Base-by-base conservation (phyloP, 2,113 vertebrate species). In the Labeo rohita region DNA sequence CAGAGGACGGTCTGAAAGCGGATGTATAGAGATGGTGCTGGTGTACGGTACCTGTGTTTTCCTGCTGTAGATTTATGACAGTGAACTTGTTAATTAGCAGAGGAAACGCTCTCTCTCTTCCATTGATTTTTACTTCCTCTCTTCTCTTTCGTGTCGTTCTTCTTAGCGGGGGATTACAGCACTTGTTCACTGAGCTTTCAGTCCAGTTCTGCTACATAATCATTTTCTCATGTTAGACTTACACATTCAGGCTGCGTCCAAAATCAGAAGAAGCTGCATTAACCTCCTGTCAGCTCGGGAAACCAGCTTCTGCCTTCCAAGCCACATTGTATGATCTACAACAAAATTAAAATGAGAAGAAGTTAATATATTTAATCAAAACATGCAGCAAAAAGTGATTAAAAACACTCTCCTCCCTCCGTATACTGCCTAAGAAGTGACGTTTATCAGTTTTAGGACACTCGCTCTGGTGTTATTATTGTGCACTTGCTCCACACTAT, bases 61-160 rank as follows among this genome's bases (percentile, higher is more conserved):
- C 85, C 74, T 56, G 28, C 36, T 36, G 43, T 70, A 49, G 83
- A 56, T 85, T 73, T 72, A 73, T n/a, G 81, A 84, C 84, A 86
- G 84, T 15, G 36, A 47, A 54, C 70, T 54, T 72, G 86, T 86
- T 89, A 77, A 90, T 90, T 89, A 90, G 86, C 85, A 83, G 84
- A 79, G 85, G 76, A 45, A 86, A 82, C 28, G 28, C 56, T 81
- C 59, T 80, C 28, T 70, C 54, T n/a, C 80, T 86, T 85, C 77
- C 79, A 86, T 89, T 89, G 85, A 87, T 89, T 87, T 84, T 77
- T 75, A 61, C 78, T 68, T 66, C 83, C 66, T 18, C 45, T 63
- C 54, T 23, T 4, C 39, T 76, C 73, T 34, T 10, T 59, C 84
- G 47, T 28, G 78, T 70, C 68, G 36, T 43, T 85, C 76, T 79